These are phyloP conservation scores for Hippolais icterina DNA, from an alignment of 2,113 vertebrate species.

Conservation along the genomic window DNA sequence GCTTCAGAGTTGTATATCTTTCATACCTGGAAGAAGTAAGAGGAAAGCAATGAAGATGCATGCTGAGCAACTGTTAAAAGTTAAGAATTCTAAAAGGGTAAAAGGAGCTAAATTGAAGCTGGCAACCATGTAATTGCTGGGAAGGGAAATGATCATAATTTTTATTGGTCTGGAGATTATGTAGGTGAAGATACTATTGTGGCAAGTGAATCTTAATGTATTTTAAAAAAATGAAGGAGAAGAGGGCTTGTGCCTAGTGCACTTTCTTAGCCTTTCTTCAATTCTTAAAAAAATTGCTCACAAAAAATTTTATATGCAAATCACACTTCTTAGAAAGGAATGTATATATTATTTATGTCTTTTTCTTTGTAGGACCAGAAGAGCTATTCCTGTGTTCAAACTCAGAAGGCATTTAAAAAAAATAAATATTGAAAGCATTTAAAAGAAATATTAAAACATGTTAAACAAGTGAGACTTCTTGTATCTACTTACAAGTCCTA, in stretches of 20 bases:
- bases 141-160: neutral
- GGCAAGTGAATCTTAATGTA: neutral
- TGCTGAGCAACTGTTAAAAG: neutral
- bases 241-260: neutral
- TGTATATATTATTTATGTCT: neutral
- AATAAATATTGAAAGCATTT: neutral
- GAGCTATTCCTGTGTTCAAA: neutral
- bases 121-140: conserved; percentile 13
- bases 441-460: neutral
- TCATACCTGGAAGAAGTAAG: neutral
- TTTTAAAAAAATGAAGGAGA: neutral
- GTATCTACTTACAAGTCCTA: neutral
- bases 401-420: neutral
- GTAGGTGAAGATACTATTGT: neutral
- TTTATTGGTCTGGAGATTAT: conserved; percentile 3
- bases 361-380: neutral
- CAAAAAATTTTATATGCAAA: neutral
- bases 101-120: conserved; percentile 19
- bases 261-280: neutral
- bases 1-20: neutral
- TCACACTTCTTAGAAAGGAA: neutral
- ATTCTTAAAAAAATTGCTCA: neutral
- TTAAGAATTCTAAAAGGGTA: neutral
- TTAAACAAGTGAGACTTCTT: neutral
- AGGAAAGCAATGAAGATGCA: neutral